These are phyloP conservation scores for Beris chalybata DNA, from an alignment of 2,888 invertebrate species.

Conservation along the genomic window DNA sequence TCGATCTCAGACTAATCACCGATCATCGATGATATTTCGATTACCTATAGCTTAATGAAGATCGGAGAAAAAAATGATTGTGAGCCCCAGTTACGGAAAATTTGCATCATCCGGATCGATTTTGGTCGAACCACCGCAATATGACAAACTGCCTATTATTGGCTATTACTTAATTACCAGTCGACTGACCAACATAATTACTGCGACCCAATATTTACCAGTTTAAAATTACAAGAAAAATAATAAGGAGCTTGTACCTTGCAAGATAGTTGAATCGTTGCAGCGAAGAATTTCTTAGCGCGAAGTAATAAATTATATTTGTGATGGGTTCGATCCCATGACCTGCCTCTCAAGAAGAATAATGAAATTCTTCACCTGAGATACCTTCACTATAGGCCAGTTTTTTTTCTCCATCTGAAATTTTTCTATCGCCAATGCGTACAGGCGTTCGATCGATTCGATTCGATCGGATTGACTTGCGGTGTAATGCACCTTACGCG, in stretches of 20 bases:
- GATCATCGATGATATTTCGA: not conserved
- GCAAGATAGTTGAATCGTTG: not conserved
- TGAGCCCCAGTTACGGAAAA: too few relatives aligned
- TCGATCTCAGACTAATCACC: too few relatives aligned
- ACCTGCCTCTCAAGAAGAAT: slow-evolving; percentile 11
- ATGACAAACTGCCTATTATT: too few relatives aligned
- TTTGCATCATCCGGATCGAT: not conserved
- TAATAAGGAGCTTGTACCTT: not conserved
- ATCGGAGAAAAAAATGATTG: not conserved
- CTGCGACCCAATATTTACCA: not conserved
- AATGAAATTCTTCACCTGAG: slow-evolving; percentile 19
- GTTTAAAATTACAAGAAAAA: not conserved
- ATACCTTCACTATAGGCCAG: slow-evolving; percentile 1
- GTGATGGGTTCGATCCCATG: slow-evolving; percentile 12
- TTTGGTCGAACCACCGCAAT: too few relatives aligned
- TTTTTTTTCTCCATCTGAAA: slow-evolving; percentile 17
- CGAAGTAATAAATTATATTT: not conserved
- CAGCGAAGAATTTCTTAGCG: not conserved
- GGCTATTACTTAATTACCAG: too few relatives aligned
- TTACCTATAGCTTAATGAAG: not conserved
- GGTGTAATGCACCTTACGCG: slow-evolving; percentile 21
- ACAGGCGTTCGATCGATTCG: slow-evolving; percentile 1
- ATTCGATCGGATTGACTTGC: slow-evolving; percentile 10
- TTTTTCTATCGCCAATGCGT: slow-evolving; percentile 11
- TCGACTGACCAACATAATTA: slow-evolving; percentile 2